Evolutionary conservation across 1,140 invertebrate genomes (phyloP).

Genomic region (Nymphalis io): DNA sequence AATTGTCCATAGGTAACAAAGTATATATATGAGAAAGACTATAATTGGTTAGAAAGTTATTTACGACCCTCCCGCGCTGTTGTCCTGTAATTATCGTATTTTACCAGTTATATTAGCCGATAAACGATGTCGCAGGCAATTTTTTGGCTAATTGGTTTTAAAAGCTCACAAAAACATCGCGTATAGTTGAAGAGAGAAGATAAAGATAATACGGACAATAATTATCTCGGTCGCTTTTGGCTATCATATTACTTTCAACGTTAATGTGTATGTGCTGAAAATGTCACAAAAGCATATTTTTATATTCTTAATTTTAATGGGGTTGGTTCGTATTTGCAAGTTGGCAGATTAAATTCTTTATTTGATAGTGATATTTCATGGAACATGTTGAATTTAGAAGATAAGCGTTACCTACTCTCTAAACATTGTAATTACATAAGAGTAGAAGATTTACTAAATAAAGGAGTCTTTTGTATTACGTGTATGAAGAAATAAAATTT

Average conservation of each 20-base stretch:
- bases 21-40: constrained; percentile 48
- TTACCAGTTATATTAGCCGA: constrained; percentile 47
- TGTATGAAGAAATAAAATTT: no score
- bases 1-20: constrained; percentile 52
- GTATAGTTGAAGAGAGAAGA: constrained; percentile 8
- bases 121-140: constrained; percentile 51
- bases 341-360: no score
- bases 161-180: constrained; percentile 21
- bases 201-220: constrained; percentile 17
- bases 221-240: constrained; percentile 20
- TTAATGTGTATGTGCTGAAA: not conserved
- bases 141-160: constrained; percentile 42
- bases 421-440: no score
- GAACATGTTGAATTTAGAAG: no score
- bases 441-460: no score
- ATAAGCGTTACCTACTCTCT: no score
- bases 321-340: not conserved
- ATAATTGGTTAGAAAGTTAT: constrained; percentile 65
- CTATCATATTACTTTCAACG: constrained; percentile 28
- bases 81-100: constrained; percentile 50
- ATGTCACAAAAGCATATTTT: constrained; percentile 3
- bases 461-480: no score
- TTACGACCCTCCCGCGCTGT: constrained; percentile 50
- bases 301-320: not conserved
- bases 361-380: no score